These are phyloP conservation scores for Esox niger DNA, from an alignment of 2,113 vertebrate genomes.

Conservation along the genomic window DNA sequence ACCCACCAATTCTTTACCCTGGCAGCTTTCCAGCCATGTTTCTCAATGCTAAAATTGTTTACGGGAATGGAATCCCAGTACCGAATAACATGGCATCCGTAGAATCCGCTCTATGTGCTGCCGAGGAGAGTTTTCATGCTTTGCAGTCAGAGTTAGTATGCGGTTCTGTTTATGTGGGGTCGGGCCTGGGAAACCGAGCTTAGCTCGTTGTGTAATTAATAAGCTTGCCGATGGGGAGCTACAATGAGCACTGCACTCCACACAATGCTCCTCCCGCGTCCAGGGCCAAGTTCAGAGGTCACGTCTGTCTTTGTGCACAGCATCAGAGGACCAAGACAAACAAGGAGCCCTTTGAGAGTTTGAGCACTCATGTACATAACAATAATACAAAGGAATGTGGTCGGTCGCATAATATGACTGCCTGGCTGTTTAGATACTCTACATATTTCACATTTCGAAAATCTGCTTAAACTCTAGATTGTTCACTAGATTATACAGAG, in stretches of 20 bases:
- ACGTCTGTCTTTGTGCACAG: conserved; percentile 36
- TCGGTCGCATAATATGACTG: conserved; percentile 2
- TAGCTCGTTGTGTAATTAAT: conserved; percentile 37
- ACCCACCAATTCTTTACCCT: conserved; percentile 36
- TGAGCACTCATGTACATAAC: conserved; percentile 3
- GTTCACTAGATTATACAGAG: no score
- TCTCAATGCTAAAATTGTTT: conserved; percentile 43
- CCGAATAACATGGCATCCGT: conserved; percentile 35
- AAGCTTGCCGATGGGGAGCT: conserved; percentile 26
- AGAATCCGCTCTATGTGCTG: neutral
- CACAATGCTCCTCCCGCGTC: conserved; percentile 31
- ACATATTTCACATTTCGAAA: conserved; percentile 12
- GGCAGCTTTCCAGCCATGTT: conserved; percentile 27
- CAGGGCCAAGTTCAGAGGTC: conserved; percentile 38
- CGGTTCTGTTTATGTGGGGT: neutral
- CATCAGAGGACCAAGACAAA: conserved; percentile 28
- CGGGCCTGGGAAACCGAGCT: conserved; percentile 1
- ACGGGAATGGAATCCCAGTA: conserved; percentile 30
- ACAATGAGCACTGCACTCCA: conserved; percentile 24
- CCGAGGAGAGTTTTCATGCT: no score
- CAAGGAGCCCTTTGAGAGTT: conserved; percentile 36
- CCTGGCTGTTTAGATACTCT: conserved; percentile 11
- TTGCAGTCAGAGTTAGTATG: neutral
- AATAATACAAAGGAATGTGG: conserved; percentile 4
- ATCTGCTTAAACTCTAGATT: neutral